Conservation (phyloP, 2,888 invertebrate genomes). For the Drosophila merina region DNA sequence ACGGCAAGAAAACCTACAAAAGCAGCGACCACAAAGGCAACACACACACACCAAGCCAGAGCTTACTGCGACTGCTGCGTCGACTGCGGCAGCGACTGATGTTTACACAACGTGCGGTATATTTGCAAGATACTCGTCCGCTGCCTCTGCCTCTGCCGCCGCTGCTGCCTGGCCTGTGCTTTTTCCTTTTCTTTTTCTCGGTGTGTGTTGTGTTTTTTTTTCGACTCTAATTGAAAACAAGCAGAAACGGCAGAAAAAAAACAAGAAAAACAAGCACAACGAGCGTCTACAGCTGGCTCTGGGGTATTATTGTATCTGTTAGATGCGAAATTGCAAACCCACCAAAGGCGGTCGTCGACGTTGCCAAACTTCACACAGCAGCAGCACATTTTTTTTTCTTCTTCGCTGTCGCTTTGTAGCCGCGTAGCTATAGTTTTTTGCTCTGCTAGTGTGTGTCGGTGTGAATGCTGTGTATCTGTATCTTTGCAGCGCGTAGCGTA, state of each 20-base stretch:
- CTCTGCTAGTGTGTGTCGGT: not conserved
- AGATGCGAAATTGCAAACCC: constrained; percentile 53
- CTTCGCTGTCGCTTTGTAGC: constrained; percentile 35
- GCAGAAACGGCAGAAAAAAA: constrained; percentile 53
- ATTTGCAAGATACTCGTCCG: constrained; percentile 62
- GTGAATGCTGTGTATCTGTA: constrained; percentile 44
- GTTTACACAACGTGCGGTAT: constrained; percentile 77
- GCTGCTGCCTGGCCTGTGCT: constrained; percentile 6
- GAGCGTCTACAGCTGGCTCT: constrained; percentile 48
- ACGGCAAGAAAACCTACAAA: constrained; percentile 69
- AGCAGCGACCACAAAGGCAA: constrained; percentile 65
- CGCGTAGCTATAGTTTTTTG: constrained; percentile 21
- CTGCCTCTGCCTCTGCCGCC: too few species aligned
- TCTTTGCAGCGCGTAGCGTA: constrained; percentile 62
- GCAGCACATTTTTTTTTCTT: constrained; percentile 50
- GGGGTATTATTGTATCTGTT: constrained; percentile 45
- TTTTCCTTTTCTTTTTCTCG: constrained; percentile 55
- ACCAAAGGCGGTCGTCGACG: constrained; percentile 26
- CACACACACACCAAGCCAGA: constrained; percentile 20
- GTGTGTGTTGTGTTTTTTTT: constrained; percentile 47
- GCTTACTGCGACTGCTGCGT: constrained; percentile 23
- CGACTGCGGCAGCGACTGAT: constrained; percentile 50
- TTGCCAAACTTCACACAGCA: constrained; percentile 67
- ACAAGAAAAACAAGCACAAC: constrained; percentile 45
- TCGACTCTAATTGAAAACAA: constrained; percentile 76